Percentiles rank a stretch among this genome's conserved stretches.
These are phyloP conservation scores for Tenthredo notha DNA, from an alignment of 2,888 invertebrate species.

Conservation along the genomic window DNA sequence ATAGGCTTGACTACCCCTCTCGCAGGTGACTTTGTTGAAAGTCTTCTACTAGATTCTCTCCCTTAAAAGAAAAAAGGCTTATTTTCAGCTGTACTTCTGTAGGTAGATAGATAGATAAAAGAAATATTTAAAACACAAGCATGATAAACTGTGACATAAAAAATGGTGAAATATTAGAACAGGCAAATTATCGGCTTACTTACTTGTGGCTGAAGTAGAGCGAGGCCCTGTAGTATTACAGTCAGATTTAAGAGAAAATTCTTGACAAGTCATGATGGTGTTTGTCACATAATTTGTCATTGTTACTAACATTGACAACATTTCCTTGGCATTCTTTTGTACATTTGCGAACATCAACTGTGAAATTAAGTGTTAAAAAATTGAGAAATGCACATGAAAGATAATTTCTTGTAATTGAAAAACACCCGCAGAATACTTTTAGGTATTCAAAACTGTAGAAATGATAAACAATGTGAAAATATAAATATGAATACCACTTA, in stretches of 20 bases:
- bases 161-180: background rate
- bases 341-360: constrained; percentile 67
- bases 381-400: background rate
- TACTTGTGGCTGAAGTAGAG: constrained; percentile 53
- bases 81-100: background rate
- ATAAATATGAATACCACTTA: constrained; percentile 58
- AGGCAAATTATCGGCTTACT: background rate
- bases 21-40: constrained; percentile 72
- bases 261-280: constrained; percentile 70
- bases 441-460: background rate
- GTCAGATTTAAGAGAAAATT: constrained; percentile 59
- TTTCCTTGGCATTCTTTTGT: constrained; percentile 68
- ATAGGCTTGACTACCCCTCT: constrained; percentile 76
- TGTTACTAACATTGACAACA: constrained; percentile 67
- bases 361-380: constrained; percentile 52
- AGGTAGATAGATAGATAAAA: background rate
- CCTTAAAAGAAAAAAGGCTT: constrained; percentile 57
- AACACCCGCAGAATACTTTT: background rate
- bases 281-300: constrained; percentile 67
- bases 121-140: background rate
- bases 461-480: background rate
- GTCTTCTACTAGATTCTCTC: constrained; percentile 66
- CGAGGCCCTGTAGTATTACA: constrained; percentile 41
- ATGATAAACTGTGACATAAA: background rate
- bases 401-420: too few relatives aligned